A percentile compares a stretch with the other conserved stretches of the same genome.
phyloP scores from a whole-genome alignment of 2,113 vertebrate species.

The Plecturocebus donacophilus region DNA sequence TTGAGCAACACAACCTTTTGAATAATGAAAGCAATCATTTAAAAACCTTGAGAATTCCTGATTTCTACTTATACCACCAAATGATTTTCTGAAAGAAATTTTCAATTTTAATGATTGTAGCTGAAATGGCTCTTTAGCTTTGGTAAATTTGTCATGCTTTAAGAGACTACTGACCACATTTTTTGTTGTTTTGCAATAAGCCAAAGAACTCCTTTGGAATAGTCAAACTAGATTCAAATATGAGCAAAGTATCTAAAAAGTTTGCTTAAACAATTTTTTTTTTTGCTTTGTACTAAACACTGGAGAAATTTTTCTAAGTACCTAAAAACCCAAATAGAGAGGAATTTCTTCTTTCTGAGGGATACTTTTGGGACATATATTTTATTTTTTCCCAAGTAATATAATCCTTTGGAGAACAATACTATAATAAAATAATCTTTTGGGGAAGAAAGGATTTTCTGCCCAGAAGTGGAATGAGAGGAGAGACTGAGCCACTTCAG shows the following conservation, averaged over 20 bases:
- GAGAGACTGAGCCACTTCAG: background rate
- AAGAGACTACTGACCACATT: background rate
- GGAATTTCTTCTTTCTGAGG: background rate
- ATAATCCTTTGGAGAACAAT: no score
- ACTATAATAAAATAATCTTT: no score
- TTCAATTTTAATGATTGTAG: background rate
- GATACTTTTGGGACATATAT: background rate
- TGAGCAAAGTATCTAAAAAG: background rate
- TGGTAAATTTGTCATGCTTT: background rate
- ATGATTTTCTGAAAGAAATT: conserved; percentile 23
- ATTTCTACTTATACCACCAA: conserved; percentile 17
- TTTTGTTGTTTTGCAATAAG: background rate
- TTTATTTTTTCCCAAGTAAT: no score
- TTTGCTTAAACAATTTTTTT: background rate
- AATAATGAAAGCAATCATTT: conserved; percentile 35
- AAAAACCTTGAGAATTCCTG: conserved; percentile 37
- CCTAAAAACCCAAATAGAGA: background rate
- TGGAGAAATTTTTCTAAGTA: background rate
- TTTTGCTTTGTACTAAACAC: background rate
- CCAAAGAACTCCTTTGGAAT: background rate
- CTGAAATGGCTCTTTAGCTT: background rate
- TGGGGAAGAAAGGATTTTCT: background rate
- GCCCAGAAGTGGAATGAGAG: background rate
- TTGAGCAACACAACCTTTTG: conserved; percentile 34
- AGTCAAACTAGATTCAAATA: background rate